Percentiles rank a stretch among this genome's conserved stretches.
Conservation (phyloP, 2,113 vertebrate genomes). For the Crypturellus undulatus region DNA sequence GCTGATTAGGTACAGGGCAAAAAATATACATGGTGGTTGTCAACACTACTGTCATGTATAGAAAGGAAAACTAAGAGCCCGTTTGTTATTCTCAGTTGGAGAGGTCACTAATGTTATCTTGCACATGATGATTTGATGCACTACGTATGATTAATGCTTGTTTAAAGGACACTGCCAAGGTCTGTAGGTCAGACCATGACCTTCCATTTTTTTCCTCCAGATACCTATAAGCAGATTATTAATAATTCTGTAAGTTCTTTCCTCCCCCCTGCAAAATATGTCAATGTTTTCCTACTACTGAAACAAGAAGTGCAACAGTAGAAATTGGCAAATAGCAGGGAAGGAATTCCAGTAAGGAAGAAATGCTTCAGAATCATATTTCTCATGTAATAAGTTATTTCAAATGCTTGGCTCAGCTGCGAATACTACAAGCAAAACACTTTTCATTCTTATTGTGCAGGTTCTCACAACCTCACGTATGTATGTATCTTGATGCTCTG, state of each 20-base stretch:
- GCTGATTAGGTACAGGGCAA: constrained; percentile 38
- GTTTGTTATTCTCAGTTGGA: constrained; percentile 57
- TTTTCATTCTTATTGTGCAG: background rate
- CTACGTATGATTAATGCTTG: constrained; percentile 63
- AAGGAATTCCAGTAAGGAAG: background rate
- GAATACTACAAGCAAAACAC: background rate
- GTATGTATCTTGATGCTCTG: background rate
- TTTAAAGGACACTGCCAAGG: constrained; percentile 71
- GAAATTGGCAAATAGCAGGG: background rate
- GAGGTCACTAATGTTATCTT: constrained; percentile 61
- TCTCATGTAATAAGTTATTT: background rate
- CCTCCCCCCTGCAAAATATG: background rate
- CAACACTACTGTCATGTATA: constrained; percentile 60
- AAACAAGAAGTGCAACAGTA: background rate
- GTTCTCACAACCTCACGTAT: background rate
- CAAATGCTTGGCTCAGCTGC: background rate
- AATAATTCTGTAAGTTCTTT: constrained; percentile 33
- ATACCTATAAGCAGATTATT: constrained; percentile 41
- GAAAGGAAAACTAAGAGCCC: constrained; percentile 59
- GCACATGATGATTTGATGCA: constrained; percentile 66
- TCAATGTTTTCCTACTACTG: background rate
- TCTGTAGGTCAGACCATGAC: constrained; percentile 54
- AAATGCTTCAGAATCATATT: background rate
- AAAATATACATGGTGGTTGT: constrained; percentile 48
- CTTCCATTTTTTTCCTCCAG: background rate